Percentiles rank a stretch among this genome's conserved stretches.
Evolutionary conservation across 2,888 invertebrate species (phyloP).

Genomic region (Drosophila prostipennis): DNA sequence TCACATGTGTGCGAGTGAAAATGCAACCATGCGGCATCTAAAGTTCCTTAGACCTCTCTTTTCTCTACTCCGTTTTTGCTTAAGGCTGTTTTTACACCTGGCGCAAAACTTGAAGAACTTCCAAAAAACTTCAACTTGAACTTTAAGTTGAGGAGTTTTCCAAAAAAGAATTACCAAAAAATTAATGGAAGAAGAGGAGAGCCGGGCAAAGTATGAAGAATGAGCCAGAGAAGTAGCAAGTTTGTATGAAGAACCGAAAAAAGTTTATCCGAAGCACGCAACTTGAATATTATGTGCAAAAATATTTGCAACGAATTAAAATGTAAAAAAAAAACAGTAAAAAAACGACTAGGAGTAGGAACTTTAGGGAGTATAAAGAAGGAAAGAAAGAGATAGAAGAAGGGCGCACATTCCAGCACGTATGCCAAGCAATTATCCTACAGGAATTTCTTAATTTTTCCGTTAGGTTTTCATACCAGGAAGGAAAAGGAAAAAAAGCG

Average conservation of each 20-base stretch:
- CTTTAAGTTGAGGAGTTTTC: constrained; percentile 30
- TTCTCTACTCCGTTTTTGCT: neutral
- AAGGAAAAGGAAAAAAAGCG: constrained; percentile 1
- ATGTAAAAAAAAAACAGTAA: constrained; percentile 7
- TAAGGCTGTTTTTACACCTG: constrained; percentile 47
- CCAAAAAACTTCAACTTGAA: constrained; percentile 34
- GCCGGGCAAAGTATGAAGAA: neutral
- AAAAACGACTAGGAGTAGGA: neutral
- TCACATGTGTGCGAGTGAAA: constrained; percentile 20
- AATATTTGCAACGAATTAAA: constrained; percentile 56
- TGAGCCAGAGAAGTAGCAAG: neutral
- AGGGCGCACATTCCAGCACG: constrained; percentile 28
- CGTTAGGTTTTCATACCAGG: constrained; percentile 18
- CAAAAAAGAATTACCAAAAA: constrained; percentile 1
- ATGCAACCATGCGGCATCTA: constrained; percentile 23
- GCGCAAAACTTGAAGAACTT: constrained; percentile 25
- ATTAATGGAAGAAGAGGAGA: constrained; percentile 1
- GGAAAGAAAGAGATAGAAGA: neutral
- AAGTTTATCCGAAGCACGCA: constrained; percentile 56
- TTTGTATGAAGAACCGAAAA: constrained; percentile 32
- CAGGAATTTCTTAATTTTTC: constrained; percentile 69
- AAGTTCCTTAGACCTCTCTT: constrained; percentile 18
- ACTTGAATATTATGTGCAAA: constrained; percentile 68
- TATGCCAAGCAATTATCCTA: constrained; percentile 63
- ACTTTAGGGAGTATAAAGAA: neutral